Percentiles rank a stretch among this genome's conserved stretches.
Evolutionary conservation across 2,888 invertebrate genomes (phyloP).

Genomic region (Blastobasis lacticolella): DNA sequence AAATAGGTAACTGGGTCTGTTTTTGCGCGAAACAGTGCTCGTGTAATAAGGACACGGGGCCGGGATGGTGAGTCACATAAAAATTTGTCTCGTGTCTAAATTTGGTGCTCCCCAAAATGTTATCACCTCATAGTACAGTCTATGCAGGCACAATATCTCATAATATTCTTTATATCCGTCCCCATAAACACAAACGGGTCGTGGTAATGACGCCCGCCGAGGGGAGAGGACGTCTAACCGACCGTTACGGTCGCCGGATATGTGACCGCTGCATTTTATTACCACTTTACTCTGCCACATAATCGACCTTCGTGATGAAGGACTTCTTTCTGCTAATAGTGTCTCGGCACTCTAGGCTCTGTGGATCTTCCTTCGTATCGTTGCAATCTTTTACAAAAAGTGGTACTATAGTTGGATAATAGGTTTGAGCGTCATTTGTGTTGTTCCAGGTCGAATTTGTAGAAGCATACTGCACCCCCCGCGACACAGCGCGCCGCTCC

Average conservation of each 20-base stretch:
- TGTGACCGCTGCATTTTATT: constrained; percentile 75
- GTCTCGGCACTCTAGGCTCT: constrained; percentile 33
- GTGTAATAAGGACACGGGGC: constrained; percentile 12
- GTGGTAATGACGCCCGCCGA: constrained; percentile 63
- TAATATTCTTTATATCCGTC: constrained; percentile 71
- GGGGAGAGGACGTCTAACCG: constrained; percentile 63
- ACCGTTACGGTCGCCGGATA: constrained; percentile 66
- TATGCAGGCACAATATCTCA: constrained; percentile 66
- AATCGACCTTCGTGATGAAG: constrained; percentile 71
- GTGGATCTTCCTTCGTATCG: background rate
- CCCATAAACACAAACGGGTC: constrained; percentile 70
- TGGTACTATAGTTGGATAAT: background rate
- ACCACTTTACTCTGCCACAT: constrained; percentile 73
- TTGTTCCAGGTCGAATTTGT: constrained; percentile 80
- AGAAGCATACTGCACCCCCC: constrained; percentile 83
- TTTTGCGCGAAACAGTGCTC: background rate
- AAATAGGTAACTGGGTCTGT: constrained; percentile 1
- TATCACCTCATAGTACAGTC: constrained; percentile 45
- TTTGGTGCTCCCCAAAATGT: constrained; percentile 50
- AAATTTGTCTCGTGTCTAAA: constrained; percentile 51
- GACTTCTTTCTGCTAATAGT: constrained; percentile 61
- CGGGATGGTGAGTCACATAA: constrained; percentile 26
- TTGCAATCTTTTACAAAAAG: background rate
- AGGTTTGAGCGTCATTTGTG: background rate
- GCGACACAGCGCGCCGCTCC: constrained; percentile 75